phyloP scores from a whole-genome alignment of 2,113 vertebrate species.

The Aegypius monachus region DNA sequence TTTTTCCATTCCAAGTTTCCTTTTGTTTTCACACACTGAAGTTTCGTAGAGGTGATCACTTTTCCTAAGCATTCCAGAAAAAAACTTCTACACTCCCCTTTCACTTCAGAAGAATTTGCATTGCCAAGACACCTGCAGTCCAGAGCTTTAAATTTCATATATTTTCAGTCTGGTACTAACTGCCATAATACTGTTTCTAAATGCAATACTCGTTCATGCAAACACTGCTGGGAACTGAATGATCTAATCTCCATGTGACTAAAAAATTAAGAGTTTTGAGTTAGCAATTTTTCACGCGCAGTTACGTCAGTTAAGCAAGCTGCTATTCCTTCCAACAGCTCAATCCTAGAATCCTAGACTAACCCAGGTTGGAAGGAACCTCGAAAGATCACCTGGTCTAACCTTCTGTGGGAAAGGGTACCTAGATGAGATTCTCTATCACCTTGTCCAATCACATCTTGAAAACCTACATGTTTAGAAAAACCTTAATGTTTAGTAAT shows the following conservation, averaged over 20 bases:
- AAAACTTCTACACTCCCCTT: background rate
- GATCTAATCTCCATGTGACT: background rate
- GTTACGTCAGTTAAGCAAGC: background rate
- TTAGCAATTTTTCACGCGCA: background rate
- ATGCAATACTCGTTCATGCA: background rate
- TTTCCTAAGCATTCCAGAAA: background rate
- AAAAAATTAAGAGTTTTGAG: background rate
- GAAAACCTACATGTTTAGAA: background rate
- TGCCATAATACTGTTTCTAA: background rate
- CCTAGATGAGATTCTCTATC: background rate
- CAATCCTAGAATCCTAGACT: background rate
- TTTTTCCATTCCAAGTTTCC: background rate
- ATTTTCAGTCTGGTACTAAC: background rate
- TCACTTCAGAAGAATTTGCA: background rate
- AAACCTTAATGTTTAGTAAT: background rate
- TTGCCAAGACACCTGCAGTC: background rate
- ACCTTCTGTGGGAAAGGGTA: background rate
- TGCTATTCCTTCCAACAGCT: background rate
- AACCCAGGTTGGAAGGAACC: background rate
- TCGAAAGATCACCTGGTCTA: background rate
- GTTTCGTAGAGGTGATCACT: background rate
- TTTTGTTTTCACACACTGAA: background rate
- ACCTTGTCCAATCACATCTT: background rate
- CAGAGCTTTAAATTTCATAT: background rate
- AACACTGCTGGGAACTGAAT: background rate